Percentiles rank a stretch among this genome's conserved stretches.
phyloP scores from a whole-genome alignment of 1,140 invertebrate genomes.

The Cyclina sinensis region DNA sequence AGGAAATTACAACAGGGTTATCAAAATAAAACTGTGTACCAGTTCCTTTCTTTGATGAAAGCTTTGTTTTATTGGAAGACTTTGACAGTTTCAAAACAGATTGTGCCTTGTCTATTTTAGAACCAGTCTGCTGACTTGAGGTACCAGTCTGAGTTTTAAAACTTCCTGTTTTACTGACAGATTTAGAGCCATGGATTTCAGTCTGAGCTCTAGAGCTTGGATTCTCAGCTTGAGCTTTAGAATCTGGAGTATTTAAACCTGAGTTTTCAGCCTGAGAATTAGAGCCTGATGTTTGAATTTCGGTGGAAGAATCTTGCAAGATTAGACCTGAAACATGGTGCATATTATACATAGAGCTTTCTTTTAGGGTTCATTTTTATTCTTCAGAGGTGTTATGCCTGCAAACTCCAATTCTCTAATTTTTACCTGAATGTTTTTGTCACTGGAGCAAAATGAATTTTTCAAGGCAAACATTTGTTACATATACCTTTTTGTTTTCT shows the following conservation, averaged over 20 bases:
- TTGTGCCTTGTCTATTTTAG: slow-evolving; percentile 1
- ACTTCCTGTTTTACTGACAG: background rate
- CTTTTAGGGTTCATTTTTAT: too few species aligned
- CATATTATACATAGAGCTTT: background rate
- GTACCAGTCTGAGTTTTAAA: background rate
- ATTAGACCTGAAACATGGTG: slow-evolving; percentile 27
- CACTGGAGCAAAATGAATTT: too few species aligned
- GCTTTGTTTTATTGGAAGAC: slow-evolving; percentile 3
- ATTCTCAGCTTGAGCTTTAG: background rate
- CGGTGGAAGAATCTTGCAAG: background rate
- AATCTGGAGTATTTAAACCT: background rate
- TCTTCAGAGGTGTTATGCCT: too few species aligned
- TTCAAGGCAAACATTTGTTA: too few species aligned
- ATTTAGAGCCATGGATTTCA: background rate
- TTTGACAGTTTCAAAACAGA: background rate
- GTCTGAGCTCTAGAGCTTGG: slow-evolving; percentile 4
- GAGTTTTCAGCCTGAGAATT: background rate
- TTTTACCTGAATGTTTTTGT: too few species aligned
- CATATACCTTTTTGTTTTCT: too few species aligned
- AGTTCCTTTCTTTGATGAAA: slow-evolving; percentile 20
- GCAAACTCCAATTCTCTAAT: too few species aligned
- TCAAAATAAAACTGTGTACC: slow-evolving; percentile 18
- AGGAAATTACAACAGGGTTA: background rate
- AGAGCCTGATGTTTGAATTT: background rate
- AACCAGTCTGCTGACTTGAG: background rate